Evolutionary conservation across 2,888 invertebrate genomes (phyloP).

Genomic region (Zhuqinia jingwanae): DNA sequence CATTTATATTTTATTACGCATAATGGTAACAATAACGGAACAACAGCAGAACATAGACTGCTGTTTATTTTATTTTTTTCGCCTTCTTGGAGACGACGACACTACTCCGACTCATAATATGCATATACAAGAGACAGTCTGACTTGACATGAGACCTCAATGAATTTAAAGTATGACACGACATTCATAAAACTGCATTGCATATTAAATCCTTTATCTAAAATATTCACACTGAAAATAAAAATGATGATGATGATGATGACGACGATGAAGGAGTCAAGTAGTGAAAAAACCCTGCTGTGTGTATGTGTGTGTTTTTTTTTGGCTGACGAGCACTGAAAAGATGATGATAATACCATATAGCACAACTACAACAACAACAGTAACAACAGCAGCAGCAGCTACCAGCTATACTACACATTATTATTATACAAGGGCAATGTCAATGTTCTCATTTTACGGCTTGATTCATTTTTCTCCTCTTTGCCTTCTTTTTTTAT

Average conservation of each 20-base stretch:
- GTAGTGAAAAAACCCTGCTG: conserved; percentile 9
- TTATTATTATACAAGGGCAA: conserved; percentile 47
- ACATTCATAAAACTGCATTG: conserved; percentile 27
- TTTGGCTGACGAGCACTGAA: conserved; percentile 27
- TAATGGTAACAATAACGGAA: conserved; percentile 48
- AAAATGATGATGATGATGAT: no score
- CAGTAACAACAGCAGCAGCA: no score
- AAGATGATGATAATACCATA: conserved; percentile 30
- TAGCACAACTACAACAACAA: neutral
- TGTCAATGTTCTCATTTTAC: conserved; percentile 63
- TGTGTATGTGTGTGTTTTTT: neutral
- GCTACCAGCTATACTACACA: neutral
- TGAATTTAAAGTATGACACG: conserved; percentile 63
- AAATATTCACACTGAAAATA: conserved; percentile 35
- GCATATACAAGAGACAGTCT: no score
- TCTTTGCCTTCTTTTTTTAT: no score
- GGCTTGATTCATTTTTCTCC: conserved; percentile 47
- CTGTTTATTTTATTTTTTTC: neutral
- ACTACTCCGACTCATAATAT: no score
- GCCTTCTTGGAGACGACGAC: conserved; percentile 10
- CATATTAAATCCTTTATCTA: conserved; percentile 55
- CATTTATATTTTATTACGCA: conserved; percentile 59
- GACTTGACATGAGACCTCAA: conserved; percentile 62
- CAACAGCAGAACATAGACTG: conserved; percentile 15
- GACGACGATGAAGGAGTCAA: neutral